These are phyloP conservation scores for Remorina albescens DNA, from an alignment of 2,797 vertebrate genomes.

Conservation along the genomic window DNA sequence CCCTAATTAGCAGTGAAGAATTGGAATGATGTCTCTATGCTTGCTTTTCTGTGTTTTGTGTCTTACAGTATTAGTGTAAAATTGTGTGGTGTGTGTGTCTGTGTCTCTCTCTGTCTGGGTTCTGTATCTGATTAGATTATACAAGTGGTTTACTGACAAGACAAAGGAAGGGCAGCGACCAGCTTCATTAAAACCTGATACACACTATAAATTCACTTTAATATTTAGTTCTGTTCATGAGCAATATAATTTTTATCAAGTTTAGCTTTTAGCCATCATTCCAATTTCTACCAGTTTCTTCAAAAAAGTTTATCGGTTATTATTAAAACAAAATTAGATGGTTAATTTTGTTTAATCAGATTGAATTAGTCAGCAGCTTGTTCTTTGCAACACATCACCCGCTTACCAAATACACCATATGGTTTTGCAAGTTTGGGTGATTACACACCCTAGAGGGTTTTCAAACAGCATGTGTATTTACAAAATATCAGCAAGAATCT, in stretches of 20 bases:
- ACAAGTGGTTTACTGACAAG: constrained; percentile 40
- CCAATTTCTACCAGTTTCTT: constrained; percentile 20
- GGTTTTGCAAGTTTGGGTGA: constrained; percentile 73
- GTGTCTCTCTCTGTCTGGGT: constrained; percentile 7
- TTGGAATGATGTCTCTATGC: constrained; percentile 33
- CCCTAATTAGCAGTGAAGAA: constrained; percentile 59
- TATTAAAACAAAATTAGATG: no score
- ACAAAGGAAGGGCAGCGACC: constrained; percentile 34
- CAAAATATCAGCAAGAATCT: constrained; percentile 67
- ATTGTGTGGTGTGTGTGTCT: constrained; percentile 1
- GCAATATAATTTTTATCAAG: not conserved
- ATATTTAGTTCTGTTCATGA: not conserved
- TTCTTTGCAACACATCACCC: constrained; percentile 66
- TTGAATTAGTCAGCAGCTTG: constrained; percentile 50
- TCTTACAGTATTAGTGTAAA: constrained; percentile 4
- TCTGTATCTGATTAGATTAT: constrained; percentile 51
- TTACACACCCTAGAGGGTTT: constrained; percentile 70
- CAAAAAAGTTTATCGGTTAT: constrained; percentile 3
- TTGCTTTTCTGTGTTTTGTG: constrained; percentile 25
- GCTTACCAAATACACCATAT: constrained; percentile 59
- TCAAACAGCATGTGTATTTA: constrained; percentile 71
- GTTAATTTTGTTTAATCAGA: constrained; percentile 49
- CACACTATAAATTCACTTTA: constrained; percentile 22
- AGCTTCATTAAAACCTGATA: constrained; percentile 49
- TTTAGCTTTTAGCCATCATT: not conserved